These are phyloP conservation scores for Vulpes lagopus DNA, from an alignment of 2,113 vertebrate species.

Conservation along the genomic window DNA sequence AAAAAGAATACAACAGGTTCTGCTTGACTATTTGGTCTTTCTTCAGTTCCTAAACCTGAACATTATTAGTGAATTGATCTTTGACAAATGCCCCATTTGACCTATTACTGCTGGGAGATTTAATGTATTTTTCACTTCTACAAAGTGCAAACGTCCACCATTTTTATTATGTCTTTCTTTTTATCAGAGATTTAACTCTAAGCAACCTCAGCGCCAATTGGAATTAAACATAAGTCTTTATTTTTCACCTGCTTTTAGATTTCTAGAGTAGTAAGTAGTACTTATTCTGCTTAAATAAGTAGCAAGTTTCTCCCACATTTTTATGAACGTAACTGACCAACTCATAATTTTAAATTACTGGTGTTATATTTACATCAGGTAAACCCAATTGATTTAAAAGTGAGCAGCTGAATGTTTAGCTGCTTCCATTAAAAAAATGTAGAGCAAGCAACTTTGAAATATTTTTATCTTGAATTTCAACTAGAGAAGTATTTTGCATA, in stretches of 20 bases:
- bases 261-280: not conserved
- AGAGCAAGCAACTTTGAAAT: not conserved
- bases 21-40: not conserved
- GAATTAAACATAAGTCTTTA: not conserved
- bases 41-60: not conserved
- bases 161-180: not conserved
- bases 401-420: not conserved
- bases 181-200: not conserved
- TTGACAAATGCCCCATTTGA: not conserved
- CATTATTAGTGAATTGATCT: not conserved
- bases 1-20: not conserved
- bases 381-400: not conserved
- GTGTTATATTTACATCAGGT: not conserved
- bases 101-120: not conserved
- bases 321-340: not conserved
- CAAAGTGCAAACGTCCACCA: not conserved
- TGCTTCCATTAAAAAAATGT: not conserved
- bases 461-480: conserved; percentile 31
- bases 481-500: not conserved
- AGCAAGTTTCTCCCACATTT: not conserved
- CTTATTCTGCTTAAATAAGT: not conserved
- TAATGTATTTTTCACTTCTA: not conserved
- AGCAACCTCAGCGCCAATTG: not conserved
- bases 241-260: not conserved
- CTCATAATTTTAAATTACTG: not conserved